Conservation (phyloP, 2,797 vertebrate species). For the Leptoclinus maculatus region DNA sequence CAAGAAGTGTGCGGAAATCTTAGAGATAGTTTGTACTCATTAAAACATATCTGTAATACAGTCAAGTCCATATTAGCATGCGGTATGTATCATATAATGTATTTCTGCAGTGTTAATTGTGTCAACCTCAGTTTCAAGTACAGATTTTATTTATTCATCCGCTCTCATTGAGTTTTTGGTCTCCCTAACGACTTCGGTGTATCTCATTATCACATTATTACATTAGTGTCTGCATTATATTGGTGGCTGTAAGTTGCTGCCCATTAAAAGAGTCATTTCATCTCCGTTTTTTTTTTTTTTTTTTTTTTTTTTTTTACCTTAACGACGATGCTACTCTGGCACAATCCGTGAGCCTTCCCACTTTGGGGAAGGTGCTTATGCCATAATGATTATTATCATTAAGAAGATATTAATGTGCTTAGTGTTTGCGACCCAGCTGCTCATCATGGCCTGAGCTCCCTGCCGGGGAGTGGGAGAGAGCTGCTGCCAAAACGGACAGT, state of each 20-base stretch:
- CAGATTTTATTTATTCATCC: conserved; percentile 77
- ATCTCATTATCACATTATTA: conserved; percentile 81
- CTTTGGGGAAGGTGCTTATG: conserved; percentile 99
- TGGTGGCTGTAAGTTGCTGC: conserved; percentile 77
- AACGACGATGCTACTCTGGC: conserved; percentile 82
- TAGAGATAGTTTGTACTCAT: conserved; percentile 31
- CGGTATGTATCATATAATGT: conserved; percentile 14
- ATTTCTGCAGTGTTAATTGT: conserved; percentile 39
- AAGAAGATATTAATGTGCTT: conserved; percentile 99
- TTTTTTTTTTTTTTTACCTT: conserved; percentile 65
- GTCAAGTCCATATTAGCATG: conserved; percentile 22
- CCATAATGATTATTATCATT: conserved; percentile 99
- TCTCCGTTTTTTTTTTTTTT: conserved; percentile 56
- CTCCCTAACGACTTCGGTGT: conserved; percentile 72
- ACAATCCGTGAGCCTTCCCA: conserved; percentile 88
- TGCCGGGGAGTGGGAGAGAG: conserved; percentile 62
- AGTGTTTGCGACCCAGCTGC: conserved; percentile 99
- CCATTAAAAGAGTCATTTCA: conserved; percentile 83
- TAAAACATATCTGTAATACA: conserved; percentile 41
- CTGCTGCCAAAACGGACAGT: conserved; percentile 78
- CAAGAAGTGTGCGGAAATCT: conserved; percentile 23
- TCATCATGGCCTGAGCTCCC: conserved; percentile 97
- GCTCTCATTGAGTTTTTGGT: conserved; percentile 64
- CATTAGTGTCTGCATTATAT: conserved; percentile 80
- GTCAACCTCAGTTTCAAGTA: conserved; percentile 64